Evolutionary conservation across 1,140 invertebrate genomes (phyloP).

Genomic region (Homalodisca vitripennis): DNA sequence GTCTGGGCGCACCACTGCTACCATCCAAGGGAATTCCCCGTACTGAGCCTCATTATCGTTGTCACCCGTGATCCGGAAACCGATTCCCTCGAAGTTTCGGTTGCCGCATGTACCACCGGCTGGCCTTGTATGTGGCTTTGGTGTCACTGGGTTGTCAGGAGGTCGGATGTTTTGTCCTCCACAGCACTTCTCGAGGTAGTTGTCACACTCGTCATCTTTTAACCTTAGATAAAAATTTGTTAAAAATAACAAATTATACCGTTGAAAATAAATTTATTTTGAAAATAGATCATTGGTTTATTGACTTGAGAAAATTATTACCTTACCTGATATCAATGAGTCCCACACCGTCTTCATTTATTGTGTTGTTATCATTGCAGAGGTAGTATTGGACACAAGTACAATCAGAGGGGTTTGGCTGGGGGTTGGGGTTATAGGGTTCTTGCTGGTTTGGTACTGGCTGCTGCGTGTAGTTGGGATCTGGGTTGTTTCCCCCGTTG

Average conservation of each 20-base stretch:
- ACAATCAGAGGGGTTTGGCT: constrained; percentile 40
- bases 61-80: constrained; percentile 64
- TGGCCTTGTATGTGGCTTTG: neutral
- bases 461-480: neutral
- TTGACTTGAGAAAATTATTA: neutral
- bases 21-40: constrained; percentile 58
- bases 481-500: neutral
- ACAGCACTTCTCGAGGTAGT: neutral
- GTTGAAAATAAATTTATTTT: neutral
- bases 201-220: neutral
- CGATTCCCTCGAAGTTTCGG: constrained; percentile 66
- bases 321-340: constrained; percentile 37
- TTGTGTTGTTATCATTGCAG: constrained; percentile 52
- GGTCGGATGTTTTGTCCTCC: neutral
- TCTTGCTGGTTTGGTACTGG: neutral
- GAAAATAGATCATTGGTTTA: neutral
- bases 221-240: neutral
- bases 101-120: constrained; percentile 57
- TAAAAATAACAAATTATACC: neutral
- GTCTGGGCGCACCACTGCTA: constrained; percentile 67
- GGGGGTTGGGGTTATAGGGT: neutral
- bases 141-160: too few relatives aligned
- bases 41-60: constrained; percentile 60
- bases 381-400: constrained; percentile 56
- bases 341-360: constrained; percentile 46